Base-by-base conservation (phyloP, 1,140 invertebrate species). In the Dreissena polymorpha region DNA sequence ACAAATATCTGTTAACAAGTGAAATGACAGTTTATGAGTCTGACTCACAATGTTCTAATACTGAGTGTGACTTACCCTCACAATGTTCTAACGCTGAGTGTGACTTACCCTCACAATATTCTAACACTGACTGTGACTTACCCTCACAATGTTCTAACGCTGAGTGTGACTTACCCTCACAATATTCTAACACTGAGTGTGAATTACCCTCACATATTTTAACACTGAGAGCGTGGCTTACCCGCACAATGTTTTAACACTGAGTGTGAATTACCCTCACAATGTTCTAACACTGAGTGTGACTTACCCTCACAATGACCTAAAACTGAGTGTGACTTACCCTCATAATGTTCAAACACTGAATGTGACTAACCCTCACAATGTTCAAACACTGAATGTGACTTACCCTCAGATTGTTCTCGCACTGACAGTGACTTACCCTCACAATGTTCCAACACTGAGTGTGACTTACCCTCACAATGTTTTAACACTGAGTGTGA, bases 11-110 rank as follows among this genome's bases (percentile, higher is more conserved):
- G 39, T 39, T 39, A 39, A n/a, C n/a, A n/a, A n/a, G n/a, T n/a
- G n/a, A n/a, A n/a, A 39, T 39, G 39, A 39, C 39, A 5, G 39
- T 39, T 8, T 5, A 39, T 39, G 39, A 39, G 39, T 39, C 39
- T 39, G 39, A 39, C n/a, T n/a, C n/a, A n/a, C n/a, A n/a, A n/a
- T n/a, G n/a, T n/a, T n/a, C n/a, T n/a, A n/a, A n/a, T n/a, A n/a
- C n/a, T n/a, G n/a, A n/a, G n/a, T n/a, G n/a, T n/a, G n/a, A n/a
- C 39, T 85, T 89, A 95, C 94, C 93, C 98, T 93, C 1, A 97
- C 96, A 88, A 99, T 99, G 88, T 96, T 95, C 8, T 95, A 92
- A 93, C 99, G 99, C 91, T 99, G 96, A 0, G 99, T 99, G n/a
- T n/a, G n/a, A n/a, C 39, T 85, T 89, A 95, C 94, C 93, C 98